Evolutionary conservation across 1,140 invertebrate genomes (phyloP).

Genomic region (Drepana arcuata): DNA sequence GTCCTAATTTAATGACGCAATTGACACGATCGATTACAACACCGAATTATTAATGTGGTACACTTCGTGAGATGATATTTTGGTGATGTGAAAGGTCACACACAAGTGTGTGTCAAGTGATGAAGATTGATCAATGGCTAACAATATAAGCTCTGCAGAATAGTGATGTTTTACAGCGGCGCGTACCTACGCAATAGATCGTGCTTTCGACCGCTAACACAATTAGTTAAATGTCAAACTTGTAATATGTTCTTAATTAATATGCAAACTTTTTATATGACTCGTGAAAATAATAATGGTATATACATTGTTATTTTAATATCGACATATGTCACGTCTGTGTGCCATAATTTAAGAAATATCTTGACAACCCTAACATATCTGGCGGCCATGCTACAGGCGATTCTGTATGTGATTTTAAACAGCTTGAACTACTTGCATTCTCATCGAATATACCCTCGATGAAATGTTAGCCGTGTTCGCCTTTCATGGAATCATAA

Average conservation of each 20-base stretch:
- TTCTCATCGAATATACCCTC: too few relatives aligned
- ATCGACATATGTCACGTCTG: too few relatives aligned
- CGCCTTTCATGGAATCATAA: too few relatives aligned
- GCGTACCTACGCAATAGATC: slow-evolving; percentile 5
- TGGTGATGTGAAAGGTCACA: slow-evolving; percentile 30
- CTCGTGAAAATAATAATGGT: too few relatives aligned
- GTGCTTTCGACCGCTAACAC: neutral
- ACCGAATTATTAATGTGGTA: slow-evolving; percentile 30
- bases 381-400: neutral
- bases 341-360: too few relatives aligned
- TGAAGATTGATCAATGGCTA: slow-evolving; percentile 7
- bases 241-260: too few relatives aligned
- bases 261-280: too few relatives aligned
- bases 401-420: neutral
- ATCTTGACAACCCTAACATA: neutral
- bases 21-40: slow-evolving; percentile 21
- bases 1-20: too few relatives aligned
- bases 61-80: slow-evolving; percentile 33
- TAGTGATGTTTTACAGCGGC: slow-evolving; percentile 3
- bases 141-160: slow-evolving; percentile 3
- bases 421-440: too few relatives aligned
- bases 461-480: too few relatives aligned
- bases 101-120: slow-evolving; percentile 12
- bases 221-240: slow-evolving; percentile 13
- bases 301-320: too few relatives aligned